Conservation (phyloP, 2,888 invertebrate genomes). For the Scaptomyza tumidula region DNA sequence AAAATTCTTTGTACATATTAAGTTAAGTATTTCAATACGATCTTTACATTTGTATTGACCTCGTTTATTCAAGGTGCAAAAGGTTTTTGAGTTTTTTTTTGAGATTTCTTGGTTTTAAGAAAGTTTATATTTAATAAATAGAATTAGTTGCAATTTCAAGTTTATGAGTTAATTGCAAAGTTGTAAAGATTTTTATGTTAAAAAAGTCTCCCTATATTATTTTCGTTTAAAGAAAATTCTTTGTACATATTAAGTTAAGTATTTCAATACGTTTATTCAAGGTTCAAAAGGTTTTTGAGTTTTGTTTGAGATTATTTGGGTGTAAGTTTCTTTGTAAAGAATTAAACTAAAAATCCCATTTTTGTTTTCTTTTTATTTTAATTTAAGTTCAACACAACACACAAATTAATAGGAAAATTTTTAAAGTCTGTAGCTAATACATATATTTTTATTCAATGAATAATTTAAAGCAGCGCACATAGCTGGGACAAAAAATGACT, state of each 20-base stretch:
- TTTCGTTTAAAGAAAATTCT: not conserved
- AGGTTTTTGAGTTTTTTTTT: not conserved
- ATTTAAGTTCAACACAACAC: not conserved
- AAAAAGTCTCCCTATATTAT: not conserved
- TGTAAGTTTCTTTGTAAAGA: not conserved
- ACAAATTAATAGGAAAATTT: conserved; percentile 13
- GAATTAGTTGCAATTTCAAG: not conserved
- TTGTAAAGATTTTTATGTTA: not conserved
- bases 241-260: not conserved
- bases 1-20: not conserved
- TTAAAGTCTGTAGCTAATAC: conserved; percentile 18
- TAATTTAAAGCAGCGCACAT: conserved; percentile 42
- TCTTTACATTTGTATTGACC: not conserved
- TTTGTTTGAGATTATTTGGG: not conserved
- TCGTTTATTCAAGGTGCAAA: not conserved
- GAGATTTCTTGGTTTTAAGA: not conserved
- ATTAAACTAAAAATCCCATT: not conserved
- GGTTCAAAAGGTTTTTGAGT: not conserved
- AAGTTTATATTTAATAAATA: not conserved
- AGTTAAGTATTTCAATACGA: not conserved
- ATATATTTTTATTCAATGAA: conserved; percentile 46
- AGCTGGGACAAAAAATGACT: conserved; percentile 14
- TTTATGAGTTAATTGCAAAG: not conserved
- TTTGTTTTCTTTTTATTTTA: not conserved
- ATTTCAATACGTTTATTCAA: not conserved